Percentiles rank a stretch among this genome's conserved stretches.
Conservation (phyloP, 2,113 vertebrate species). For the Lipophrys pholis region DNA sequence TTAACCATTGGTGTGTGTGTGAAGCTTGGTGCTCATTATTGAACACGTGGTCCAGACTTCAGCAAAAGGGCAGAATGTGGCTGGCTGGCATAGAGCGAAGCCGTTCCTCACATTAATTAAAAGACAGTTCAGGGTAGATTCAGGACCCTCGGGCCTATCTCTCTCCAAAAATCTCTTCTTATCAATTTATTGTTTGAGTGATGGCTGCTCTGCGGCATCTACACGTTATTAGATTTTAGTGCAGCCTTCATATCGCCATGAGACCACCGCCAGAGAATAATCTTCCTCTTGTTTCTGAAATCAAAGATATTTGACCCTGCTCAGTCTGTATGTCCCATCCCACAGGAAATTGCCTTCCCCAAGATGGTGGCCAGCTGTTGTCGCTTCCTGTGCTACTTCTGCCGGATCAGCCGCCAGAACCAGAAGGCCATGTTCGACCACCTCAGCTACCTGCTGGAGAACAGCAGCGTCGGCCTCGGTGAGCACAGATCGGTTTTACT, state of each 20-base stretch:
- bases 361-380: slow-evolving; percentile 99
- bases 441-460: slow-evolving; percentile 96
- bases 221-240: no score
- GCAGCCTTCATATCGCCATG: no score
- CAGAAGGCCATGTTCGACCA: slow-evolving; percentile 99
- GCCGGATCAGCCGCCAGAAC: slow-evolving; percentile 97
- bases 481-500: slow-evolving; percentile 50
- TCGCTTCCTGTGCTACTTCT: slow-evolving; percentile 98
- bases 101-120: slow-evolving; percentile 59
- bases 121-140: slow-evolving; percentile 1
- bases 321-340: slow-evolving; percentile 25
- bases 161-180: slow-evolving; percentile 1
- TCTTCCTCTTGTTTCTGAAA: neutral
- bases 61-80: slow-evolving; percentile 7
- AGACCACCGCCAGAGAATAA: neutral
- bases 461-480: slow-evolving; percentile 97
- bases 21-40: slow-evolving; percentile 42
- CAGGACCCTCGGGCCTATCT: neutral
- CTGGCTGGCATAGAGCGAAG: slow-evolving; percentile 9
- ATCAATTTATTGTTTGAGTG: neutral
- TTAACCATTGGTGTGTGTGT: neutral
- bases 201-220: no score
- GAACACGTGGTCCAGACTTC: slow-evolving; percentile 33
- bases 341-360: slow-evolving; percentile 93
- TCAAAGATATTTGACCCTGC: neutral